These are phyloP conservation scores for Dermolepida albohirtum DNA, from an alignment of 2,888 invertebrate genomes.

Conservation along the genomic window DNA sequence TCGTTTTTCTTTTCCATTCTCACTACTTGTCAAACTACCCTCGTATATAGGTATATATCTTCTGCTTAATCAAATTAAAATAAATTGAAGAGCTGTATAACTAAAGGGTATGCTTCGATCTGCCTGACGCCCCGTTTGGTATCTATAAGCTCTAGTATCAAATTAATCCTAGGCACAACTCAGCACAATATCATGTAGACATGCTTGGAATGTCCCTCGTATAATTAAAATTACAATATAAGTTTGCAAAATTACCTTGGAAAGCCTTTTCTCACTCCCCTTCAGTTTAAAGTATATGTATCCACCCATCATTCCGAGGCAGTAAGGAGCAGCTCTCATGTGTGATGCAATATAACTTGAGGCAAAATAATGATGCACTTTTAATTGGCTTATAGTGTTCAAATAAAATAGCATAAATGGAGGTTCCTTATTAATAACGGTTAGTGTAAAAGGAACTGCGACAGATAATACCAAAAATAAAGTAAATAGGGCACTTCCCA, in stretches of 20 bases:
- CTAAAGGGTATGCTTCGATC: too few species aligned
- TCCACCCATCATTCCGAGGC: conserved; percentile 71
- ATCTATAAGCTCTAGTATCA: too few species aligned
- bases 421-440: conserved; percentile 66
- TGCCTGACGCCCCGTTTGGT: too few species aligned
- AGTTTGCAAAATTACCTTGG: conserved; percentile 57
- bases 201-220: too few species aligned
- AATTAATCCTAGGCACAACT: too few species aligned
- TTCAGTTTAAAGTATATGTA: conserved; percentile 64
- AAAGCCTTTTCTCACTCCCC: conserved; percentile 55
- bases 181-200: too few species aligned
- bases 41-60: too few species aligned
- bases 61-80: too few species aligned
- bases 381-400: conserved; percentile 69
- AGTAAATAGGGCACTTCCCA: conserved; percentile 63
- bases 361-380: conserved; percentile 68
- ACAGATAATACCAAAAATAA: conserved; percentile 64
- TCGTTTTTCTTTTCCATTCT: too few species aligned
- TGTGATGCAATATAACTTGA: conserved; percentile 72
- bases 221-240: too few species aligned
- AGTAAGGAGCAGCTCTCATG: conserved; percentile 70
- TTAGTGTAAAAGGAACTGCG: conserved; percentile 68
- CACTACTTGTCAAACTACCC: too few species aligned
- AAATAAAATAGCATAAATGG: conserved; percentile 71
- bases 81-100: too few species aligned